Evolutionary conservation across 2,888 invertebrate species (phyloP), one percentile per base, ranked within the genome.

Genomic region (Cantharis rufa): DNA sequence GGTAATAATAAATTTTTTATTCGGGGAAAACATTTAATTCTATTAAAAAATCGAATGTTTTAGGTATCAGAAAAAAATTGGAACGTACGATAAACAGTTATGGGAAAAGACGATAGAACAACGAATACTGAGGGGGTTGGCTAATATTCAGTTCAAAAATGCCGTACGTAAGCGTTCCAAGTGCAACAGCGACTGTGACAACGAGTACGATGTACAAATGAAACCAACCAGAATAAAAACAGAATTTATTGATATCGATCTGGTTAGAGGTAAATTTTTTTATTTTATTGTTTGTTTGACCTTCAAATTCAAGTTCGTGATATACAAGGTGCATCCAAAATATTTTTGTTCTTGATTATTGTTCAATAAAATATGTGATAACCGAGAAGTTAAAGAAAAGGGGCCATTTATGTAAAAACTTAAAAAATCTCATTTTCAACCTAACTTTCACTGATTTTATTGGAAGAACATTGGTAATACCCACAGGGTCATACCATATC

Each of bases 81-180:
- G 98, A 85, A 95, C 96, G 24, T 98, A 98, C 89, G 98, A 98
- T 90, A 98, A 98, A 87, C 97, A 98, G 85, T 94, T 95, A 92
- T 98, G 98, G 98, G 98, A 98, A 88, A 96, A 95, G 83, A 96
- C 96, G 84, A 94, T 98, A 82, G 98, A 98, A 86, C 95, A 96
- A 87, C 93, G 95, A 84, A 96, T 97, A 84, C 91, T 96, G 72
- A 93, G 94, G 89, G 96, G 96, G 81, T 92, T 96, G 73, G 93
- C 93, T 77, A 94, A 96, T 87, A 92, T 95, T 75, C 86, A 86
- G 73, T 76, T 78, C 10, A 78, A 70, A 75, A 78, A 75, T 70
- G 72, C 75, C 13, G 61, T 78, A 9, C 75, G 61, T 70, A 72
- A 72, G 68, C 72, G 69, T 16, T 70, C 75, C 7, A 62, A 70